Evolutionary conservation across 2,888 invertebrate species (phyloP), one percentile per base, ranked within the genome.

Genomic region (Tachina grossa): DNA sequence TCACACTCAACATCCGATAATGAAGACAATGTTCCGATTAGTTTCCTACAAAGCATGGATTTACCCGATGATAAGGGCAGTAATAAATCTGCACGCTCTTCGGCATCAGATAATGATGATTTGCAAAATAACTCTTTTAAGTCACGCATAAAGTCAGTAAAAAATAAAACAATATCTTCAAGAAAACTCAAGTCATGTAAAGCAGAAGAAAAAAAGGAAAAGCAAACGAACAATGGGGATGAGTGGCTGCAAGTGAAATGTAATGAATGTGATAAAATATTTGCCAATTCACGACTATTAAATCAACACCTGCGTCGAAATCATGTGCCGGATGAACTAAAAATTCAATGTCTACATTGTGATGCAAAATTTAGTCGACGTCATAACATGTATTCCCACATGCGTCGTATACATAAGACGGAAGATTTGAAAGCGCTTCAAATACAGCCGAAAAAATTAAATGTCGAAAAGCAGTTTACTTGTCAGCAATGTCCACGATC

Each of bases 401-500:
- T 85, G 79, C 79, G 85, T 5, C 69, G 76, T 9, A 76, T 83
- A 0, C 85, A 85, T 61, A 83, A 83, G 11, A 16, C 71, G 1
- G 79, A 85, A 76, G 77, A 80, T 49, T 61, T 85, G 11, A 53
- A 83, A 72, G 51, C 76, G 39, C 49, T 79, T 45, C 66, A 83
- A 71, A 55, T 83, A 19, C 63, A 71, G 19, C 71, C 69, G 0
- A 76, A 83, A 90, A 93, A 93, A 75, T 9, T 61, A 11, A 93
- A 94, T 39, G 16, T 19, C 19, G 65, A 75, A 31, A 85, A 85
- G 19, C 66, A 79, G 2, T 79, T 78, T 59, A 31, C 47, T 0
- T 85, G 85, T 31, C 59, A 72, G 41, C 76, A 85, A 22, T 85
- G 85, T 51, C 9, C 83, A 22, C 83, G 85, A 43, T 71, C 85